Conservation (phyloP, 1,140 invertebrate species). For the Brachionus rubens region DNA sequence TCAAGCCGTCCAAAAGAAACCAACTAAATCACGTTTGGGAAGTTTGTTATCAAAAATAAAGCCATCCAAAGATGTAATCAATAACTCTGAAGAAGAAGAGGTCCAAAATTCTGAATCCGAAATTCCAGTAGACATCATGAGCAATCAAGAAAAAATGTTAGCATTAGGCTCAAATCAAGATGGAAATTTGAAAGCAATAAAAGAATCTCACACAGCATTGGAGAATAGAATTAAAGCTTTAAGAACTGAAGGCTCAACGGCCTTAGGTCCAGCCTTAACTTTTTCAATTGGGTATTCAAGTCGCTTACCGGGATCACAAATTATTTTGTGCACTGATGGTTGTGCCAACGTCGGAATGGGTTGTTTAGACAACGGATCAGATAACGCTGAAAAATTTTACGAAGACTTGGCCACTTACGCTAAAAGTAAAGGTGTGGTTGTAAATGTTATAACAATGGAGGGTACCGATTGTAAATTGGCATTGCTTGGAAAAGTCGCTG, state of each 20-base stretch:
- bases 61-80: not conserved
- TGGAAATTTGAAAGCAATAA: slow-evolving; percentile 49
- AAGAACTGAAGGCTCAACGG: slow-evolving; percentile 51
- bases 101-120: not conserved
- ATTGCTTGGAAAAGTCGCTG: slow-evolving; percentile 56
- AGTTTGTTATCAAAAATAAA: not conserved
- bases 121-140: slow-evolving; percentile 9
- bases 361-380: slow-evolving; percentile 49
- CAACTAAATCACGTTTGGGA: not conserved
- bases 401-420: slow-evolving; percentile 51
- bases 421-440: slow-evolving; percentile 53
- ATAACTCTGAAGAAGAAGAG: not conserved
- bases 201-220: slow-evolving; percentile 48
- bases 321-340: slow-evolving; percentile 58
- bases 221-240: slow-evolving; percentile 49
- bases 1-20: not conserved
- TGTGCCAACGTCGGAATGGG: slow-evolving; percentile 57
- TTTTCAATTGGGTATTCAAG: slow-evolving; percentile 53
- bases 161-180: slow-evolving; percentile 48
- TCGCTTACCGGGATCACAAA: slow-evolving; percentile 55
- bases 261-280: slow-evolving; percentile 55
- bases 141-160: slow-evolving; percentile 49
- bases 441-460: slow-evolving; percentile 58
- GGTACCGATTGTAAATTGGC: slow-evolving; percentile 57
- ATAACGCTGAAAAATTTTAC: slow-evolving; percentile 53